phyloP scores from a whole-genome alignment of 2,797 vertebrate genomes.

The Erpetoichthys calabaricus region DNA sequence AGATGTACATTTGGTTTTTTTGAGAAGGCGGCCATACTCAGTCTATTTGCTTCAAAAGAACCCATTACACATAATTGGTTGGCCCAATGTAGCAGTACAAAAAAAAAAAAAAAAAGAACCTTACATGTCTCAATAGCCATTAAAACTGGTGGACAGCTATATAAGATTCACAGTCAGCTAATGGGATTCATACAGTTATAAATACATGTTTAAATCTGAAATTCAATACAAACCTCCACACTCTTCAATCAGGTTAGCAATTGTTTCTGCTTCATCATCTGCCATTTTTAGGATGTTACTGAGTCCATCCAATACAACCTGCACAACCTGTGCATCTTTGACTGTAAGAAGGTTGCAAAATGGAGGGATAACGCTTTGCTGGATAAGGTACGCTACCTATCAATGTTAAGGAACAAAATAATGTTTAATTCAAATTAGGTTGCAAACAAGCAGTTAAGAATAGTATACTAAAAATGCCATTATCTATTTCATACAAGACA shows the following conservation, averaged over 20 bases:
- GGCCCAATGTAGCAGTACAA: neutral
- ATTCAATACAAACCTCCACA: conserved; percentile 69
- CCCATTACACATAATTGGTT: neutral
- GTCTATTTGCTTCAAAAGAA: no score
- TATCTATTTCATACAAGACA: no score
- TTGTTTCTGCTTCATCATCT: conserved; percentile 89
- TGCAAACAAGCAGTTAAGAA: no score
- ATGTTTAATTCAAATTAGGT: neutral
- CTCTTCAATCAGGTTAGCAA: conserved; percentile 96
- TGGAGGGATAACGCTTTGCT: conserved; percentile 93
- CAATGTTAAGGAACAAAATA: conserved; percentile 8
- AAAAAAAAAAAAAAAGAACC: neutral
- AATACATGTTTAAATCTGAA: neutral
- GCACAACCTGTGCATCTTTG: conserved; percentile 95
- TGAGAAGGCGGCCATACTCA: no score
- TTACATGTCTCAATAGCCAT: no score
- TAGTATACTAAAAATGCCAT: no score
- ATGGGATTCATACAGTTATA: no score
- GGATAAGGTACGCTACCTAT: conserved; percentile 92
- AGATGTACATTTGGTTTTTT: no score
- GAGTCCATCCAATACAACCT: conserved; percentile 92
- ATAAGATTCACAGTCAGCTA: no score
- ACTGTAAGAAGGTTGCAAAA: conserved; percentile 96
- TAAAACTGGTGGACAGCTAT: no score
- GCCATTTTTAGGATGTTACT: conserved; percentile 99